Evolutionary conservation across 1,140 invertebrate genomes (phyloP), one percentile per base, ranked within the genome.

Genomic region (Drosophila setifemur): DNA sequence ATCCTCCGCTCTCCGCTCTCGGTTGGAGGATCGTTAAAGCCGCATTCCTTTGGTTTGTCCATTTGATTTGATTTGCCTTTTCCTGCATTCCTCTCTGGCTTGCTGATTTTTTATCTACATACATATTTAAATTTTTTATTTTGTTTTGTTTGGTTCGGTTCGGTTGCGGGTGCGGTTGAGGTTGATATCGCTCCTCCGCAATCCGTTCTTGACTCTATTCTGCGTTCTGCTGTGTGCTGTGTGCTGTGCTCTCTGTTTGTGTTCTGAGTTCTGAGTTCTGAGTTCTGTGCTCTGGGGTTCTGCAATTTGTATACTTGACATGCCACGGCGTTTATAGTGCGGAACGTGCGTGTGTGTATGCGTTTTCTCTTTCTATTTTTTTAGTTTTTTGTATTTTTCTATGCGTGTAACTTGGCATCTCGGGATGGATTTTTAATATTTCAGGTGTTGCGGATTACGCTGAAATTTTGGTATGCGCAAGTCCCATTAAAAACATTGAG

Each of bases 301-400:
- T 43, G 52, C 57, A 57, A 43, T 43, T 61, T 66, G 53, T 71
- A 68, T 81, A 49, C 77, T 82, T 82, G 76, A 76, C 44, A 82
- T 81, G 67, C 77, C 77, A 19, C 40, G 16, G 67, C 72, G 67
- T 81, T 81, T 81, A 72, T 81, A 81, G 77, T 81, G 77, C 77
- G 54, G 72, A 81, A 81, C 77, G 53, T 45, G n/a, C 26, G 33
- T 16, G 57, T 29, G 18, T 23, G 48, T 67, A n/a, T 43, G 35
- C 19, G 14, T 19, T 67, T 39, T 44, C 26, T 43, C 43, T 29
- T 40, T 1, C 49, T 5, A 18, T n/a, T 21, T 42, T 21, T 37
- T 31, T 16, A n/a, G 21, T 5, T 23, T 23, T 5, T 23, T 3
- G 2, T 23, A 23, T 23, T 3, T 23, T 35, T 53, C 48, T 57